A percentile compares a stretch with the other conserved stretches of the same genome.
These are phyloP conservation scores for Phymatocera aterrima DNA, from an alignment of 2,888 invertebrate genomes.

Conservation along the genomic window DNA sequence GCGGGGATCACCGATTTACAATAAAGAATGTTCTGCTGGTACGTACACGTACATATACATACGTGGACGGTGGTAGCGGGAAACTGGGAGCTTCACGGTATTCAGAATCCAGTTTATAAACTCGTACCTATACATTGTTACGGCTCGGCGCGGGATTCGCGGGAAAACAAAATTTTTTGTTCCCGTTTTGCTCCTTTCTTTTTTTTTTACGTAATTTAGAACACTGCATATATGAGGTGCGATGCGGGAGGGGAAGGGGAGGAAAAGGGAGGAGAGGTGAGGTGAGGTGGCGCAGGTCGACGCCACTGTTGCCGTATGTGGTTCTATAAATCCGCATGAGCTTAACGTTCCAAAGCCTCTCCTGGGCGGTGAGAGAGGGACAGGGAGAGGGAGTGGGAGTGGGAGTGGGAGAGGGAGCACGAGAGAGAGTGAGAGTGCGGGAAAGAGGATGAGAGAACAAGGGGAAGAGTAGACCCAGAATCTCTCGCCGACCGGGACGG, in stretches of 20 bases:
- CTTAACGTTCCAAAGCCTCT: slow-evolving; percentile 76
- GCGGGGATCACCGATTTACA: slow-evolving; percentile 46
- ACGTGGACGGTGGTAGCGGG: neutral
- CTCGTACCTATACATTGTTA: neutral
- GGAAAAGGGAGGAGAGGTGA: no score
- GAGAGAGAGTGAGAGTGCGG: neutral
- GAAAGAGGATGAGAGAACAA: neutral
- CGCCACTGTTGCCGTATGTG: slow-evolving; percentile 66
- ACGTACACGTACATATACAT: neutral
- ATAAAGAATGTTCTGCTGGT: slow-evolving; percentile 49
- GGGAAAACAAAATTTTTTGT: slow-evolving; percentile 1
- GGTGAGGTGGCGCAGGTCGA: slow-evolving; percentile 45
- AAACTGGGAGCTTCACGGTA: neutral
- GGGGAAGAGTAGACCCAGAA: no score
- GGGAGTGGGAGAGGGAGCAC: neutral
- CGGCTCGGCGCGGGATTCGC: neutral
- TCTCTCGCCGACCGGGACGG: no score
- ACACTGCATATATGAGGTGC: no score
- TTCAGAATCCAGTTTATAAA: neutral
- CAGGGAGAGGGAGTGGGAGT: neutral
- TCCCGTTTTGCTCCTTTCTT: no score
- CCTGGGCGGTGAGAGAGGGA: slow-evolving; percentile 59
- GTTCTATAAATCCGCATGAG: slow-evolving; percentile 73
- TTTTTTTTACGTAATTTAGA: no score
- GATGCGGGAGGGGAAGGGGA: no score